These are phyloP conservation scores for Cephus cinctus DNA, from an alignment of 1,140 invertebrate genomes.

Conservation along the genomic window DNA sequence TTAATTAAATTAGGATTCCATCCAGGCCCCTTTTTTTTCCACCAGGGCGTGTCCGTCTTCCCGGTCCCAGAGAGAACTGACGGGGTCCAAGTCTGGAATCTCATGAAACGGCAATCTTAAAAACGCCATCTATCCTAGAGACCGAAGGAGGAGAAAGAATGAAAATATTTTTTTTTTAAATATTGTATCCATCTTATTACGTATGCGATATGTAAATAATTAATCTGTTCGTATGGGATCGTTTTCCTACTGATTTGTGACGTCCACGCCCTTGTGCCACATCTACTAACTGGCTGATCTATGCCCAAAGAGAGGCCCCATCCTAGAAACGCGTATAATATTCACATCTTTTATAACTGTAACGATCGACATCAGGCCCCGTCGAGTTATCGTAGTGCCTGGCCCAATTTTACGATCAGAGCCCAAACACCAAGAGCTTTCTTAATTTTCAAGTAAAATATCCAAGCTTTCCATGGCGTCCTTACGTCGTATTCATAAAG, in stretches of 20 bases:
- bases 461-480: too few species aligned
- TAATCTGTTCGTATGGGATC: background rate
- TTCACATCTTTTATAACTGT: background rate
- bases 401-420: too few species aligned
- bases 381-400: too few species aligned
- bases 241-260: background rate
- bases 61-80: background rate
- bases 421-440: too few species aligned
- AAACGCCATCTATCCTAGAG: background rate
- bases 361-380: background rate
- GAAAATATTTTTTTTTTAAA: too few species aligned
- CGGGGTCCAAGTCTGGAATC: background rate
- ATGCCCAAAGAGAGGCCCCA: background rate
- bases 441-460: too few species aligned
- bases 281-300: background rate
- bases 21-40: background rate
- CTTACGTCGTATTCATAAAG: too few species aligned
- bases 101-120: background rate
- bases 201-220: background rate
- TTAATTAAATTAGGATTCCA: background rate
- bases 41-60: background rate
- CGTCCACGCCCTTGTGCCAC: background rate
- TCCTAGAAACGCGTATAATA: background rate
- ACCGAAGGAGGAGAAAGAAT: too few species aligned
- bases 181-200: too few species aligned